Evolutionary conservation across 2,888 invertebrate species (phyloP), one percentile per base, ranked within the genome.

Genomic region (Mellilla xanthometata): DNA sequence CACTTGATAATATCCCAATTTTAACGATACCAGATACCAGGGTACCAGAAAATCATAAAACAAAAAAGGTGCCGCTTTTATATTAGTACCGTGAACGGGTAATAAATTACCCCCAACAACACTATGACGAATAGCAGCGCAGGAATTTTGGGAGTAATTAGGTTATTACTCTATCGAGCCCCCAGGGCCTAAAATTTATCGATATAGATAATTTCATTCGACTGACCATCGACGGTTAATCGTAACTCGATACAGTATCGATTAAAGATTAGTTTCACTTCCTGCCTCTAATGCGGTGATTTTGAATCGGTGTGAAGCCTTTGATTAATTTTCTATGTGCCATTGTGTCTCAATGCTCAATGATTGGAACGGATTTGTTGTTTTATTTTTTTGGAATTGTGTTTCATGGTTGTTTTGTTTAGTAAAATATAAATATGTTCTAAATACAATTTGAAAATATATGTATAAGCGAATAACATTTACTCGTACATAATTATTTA

Each of bases 231-330:
- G 42, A 39, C 56, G 29, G 29, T 15, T 28, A 44, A 36, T 38
- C 23, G 38, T 39, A 31, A 34, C 34, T 27, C 35, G 35, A 38
- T 33, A 29, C 27, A 13, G 46, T 35, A 63, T 60, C 58, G 57
- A 74, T 74, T 74, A 73, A 46, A 64, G 54, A 73, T 78, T 74
- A 53, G 72, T 58, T 71, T 62, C 68, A 74, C 72, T 72, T 75
- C 75, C 73, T 76, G 72, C 54, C 8, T 56, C 61, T 62, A 53
- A 62, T 32, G 35, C 33, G 33, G 43, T 42, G 31, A 43, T 46
- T 39, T 33, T 19, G 26, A 41, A 41, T 38, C 31, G 28, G 22
- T 40, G 23, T 30, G 43, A 43, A 33, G 26, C 30, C 38, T 28
- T 42, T 47, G 19, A 46, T 52, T 41, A 39, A 46, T 45, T 46